Percentiles rank a stretch among this genome's conserved stretches.
Conservation (phyloP, 2,113 vertebrate genomes). For the Scomber colias region DNA sequence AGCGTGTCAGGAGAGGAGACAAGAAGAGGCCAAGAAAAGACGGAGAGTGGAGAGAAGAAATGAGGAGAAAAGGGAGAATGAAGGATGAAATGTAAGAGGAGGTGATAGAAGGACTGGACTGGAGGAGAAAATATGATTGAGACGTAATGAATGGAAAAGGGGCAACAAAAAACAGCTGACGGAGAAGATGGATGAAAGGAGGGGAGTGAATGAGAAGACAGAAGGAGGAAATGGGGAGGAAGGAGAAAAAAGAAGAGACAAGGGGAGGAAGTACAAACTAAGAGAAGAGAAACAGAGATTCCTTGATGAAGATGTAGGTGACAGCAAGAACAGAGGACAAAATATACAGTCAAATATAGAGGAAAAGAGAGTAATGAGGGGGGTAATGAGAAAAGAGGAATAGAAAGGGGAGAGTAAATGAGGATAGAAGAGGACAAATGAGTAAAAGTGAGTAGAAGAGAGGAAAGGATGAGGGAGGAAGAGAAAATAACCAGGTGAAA, state of each 20-base stretch:
- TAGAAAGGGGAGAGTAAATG: neutral
- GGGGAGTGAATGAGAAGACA: neutral
- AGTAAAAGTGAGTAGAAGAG: neutral
- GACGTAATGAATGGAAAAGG: too few relatives aligned
- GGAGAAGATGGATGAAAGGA: neutral
- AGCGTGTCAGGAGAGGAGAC: slow-evolving; percentile 25
- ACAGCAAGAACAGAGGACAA: neutral
- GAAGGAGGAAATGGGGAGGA: too few relatives aligned
- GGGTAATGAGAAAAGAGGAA: neutral
- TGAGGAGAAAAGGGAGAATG: neutral
- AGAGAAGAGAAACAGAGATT: neutral
- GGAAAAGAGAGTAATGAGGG: neutral
- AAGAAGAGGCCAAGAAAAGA: neutral
- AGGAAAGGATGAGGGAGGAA: neutral
- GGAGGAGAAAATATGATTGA: too few relatives aligned
- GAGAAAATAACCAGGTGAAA: neutral
- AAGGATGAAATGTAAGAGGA: neutral
- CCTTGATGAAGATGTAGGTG: too few relatives aligned
- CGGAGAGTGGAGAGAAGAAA: neutral
- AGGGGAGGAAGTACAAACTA: neutral
- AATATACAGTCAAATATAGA: too few relatives aligned
- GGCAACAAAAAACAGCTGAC: neutral
- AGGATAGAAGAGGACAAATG: neutral
- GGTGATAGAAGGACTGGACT: neutral
- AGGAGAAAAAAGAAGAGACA: neutral